phyloP scores from a whole-genome alignment of 37 sponge, comb jelly and placozoan genomes.

The Halisarca cf. caerulea region DNA sequence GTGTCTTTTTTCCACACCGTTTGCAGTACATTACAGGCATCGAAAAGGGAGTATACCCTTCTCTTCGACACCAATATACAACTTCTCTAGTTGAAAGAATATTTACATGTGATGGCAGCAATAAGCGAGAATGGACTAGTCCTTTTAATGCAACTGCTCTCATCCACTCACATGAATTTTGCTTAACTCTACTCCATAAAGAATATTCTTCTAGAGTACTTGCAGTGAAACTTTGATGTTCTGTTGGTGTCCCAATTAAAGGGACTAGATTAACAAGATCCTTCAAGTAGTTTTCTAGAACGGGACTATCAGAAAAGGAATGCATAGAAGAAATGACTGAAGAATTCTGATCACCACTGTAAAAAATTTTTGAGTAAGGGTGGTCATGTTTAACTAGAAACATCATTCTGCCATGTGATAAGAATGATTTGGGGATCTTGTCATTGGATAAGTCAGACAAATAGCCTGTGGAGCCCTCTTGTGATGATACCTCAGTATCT shows the following conservation, averaged over 20 bases:
- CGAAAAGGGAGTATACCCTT: constrained; percentile 79
- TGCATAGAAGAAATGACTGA: background rate
- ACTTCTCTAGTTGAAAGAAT: constrained; percentile 32
- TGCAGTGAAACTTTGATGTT: constrained; percentile 47
- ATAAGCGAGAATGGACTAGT: background rate
- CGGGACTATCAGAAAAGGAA: background rate
- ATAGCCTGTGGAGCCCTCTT: background rate
- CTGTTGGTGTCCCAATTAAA: constrained; percentile 31
- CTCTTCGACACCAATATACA: constrained; percentile 79
- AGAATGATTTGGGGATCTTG: too few relatives aligned
- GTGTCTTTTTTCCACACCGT: constrained; percentile 39
- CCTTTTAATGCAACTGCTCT: constrained; percentile 51
- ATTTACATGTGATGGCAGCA: background rate
- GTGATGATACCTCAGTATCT: background rate
- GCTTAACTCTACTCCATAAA: constrained; percentile 62
- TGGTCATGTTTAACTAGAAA: constrained; percentile 43
- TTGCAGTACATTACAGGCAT: constrained; percentile 49
- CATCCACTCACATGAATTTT: constrained; percentile 84
- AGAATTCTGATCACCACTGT: background rate
- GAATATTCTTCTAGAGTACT: constrained; percentile 41
- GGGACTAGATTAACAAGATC: constrained; percentile 40
- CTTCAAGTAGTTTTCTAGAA: constrained; percentile 47
- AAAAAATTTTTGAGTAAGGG: background rate
- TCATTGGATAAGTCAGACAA: background rate
- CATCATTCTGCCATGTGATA: too few relatives aligned